A percentile compares a stretch with the other conserved stretches of the same genome.
Conservation (phyloP, 2,888 invertebrate species). For the Galerucella nymphaeae region DNA sequence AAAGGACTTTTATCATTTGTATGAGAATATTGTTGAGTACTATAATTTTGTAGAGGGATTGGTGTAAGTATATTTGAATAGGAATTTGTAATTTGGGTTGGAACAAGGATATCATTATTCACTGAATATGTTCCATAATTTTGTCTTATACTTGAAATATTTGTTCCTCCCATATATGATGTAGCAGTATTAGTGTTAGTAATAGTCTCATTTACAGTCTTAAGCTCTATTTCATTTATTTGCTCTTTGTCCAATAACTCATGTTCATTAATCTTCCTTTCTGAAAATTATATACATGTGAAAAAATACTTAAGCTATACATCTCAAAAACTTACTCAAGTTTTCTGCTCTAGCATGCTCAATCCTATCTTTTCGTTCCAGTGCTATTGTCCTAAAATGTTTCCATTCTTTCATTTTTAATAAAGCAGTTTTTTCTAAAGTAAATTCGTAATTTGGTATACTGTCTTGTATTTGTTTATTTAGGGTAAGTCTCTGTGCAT, state of each 20-base stretch:
- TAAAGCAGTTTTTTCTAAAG: constrained; percentile 78
- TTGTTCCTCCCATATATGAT: constrained; percentile 27
- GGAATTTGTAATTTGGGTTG: constrained; percentile 56
- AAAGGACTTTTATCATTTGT: constrained; percentile 58
- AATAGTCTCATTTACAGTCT: constrained; percentile 43
- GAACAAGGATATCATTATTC: constrained; percentile 53
- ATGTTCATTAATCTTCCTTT: constrained; percentile 43
- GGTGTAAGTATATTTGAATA: constrained; percentile 64
- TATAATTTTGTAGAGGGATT: constrained; percentile 58
- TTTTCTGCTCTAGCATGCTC: constrained; percentile 64
- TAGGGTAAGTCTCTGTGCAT: constrained; percentile 68
- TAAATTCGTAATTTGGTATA: constrained; percentile 77
- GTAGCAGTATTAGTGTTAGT: constrained; percentile 34
- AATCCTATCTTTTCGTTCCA: constrained; percentile 69
- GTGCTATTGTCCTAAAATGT: constrained; percentile 72
- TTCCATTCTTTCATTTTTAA: constrained; percentile 79
- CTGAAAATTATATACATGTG: background rate
- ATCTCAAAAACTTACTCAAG: background rate
- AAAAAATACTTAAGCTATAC: background rate
- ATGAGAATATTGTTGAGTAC: constrained; percentile 45
- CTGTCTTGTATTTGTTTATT: constrained; percentile 68
- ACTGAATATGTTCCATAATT: constrained; percentile 45
- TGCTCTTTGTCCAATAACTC: constrained; percentile 45
- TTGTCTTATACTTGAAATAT: constrained; percentile 43
- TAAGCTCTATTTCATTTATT: constrained; percentile 43